Conservation (phyloP, 2,888 invertebrate species). For the Ischnus inquisitorius region DNA sequence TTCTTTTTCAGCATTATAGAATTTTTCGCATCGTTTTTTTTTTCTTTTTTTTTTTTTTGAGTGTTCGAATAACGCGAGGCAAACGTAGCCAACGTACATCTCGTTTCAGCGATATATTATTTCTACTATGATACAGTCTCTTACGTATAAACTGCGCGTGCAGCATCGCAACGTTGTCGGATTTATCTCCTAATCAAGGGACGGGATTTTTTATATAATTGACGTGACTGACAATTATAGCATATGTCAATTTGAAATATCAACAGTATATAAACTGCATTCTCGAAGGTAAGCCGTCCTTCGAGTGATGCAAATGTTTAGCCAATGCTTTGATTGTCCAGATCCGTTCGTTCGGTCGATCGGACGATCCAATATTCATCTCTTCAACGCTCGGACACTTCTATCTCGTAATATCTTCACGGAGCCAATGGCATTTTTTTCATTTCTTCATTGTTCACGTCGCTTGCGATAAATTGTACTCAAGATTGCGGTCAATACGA, state of each 20-base stretch:
- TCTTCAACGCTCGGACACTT: not conserved
- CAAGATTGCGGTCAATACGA: not conserved
- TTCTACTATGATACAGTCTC: conserved; percentile 61
- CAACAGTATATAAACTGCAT: not conserved
- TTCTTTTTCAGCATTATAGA: not conserved
- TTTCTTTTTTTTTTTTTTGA: not conserved
- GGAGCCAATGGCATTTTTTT: not conserved
- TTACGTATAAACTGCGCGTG: not conserved
- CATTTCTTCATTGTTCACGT: not conserved
- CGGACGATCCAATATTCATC: not conserved
- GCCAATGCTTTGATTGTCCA: not conserved
- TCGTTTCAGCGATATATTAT: not conserved
- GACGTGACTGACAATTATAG: conserved; percentile 9
- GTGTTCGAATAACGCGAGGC: not conserved
- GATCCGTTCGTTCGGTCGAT: not conserved
- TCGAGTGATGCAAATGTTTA: not conserved
- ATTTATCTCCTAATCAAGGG: not conserved
- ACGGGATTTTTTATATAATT: not conserved
- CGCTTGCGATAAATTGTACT: not conserved
- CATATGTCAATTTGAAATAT: conserved; percentile 3
- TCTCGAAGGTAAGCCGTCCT: not conserved
- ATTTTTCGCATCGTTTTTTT: not conserved
- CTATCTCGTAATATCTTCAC: not conserved
- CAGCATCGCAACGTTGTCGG: not conserved
- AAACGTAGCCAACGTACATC: not conserved